Evolutionary conservation across 2,113 vertebrate species (phyloP).

Genomic region (Lanius ludovicianus): DNA sequence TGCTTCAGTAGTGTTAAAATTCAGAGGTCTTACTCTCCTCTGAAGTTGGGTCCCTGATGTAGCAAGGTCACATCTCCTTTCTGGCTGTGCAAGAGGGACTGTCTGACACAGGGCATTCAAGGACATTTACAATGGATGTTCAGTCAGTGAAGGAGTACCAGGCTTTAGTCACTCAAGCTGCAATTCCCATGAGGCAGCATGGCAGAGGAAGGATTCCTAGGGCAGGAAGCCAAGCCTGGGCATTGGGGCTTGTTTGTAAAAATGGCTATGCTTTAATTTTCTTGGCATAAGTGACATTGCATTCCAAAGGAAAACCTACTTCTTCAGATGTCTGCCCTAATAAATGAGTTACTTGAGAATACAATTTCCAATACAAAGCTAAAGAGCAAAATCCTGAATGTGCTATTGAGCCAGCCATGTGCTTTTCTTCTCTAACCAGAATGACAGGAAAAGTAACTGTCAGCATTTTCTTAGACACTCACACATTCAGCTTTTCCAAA

Average conservation of each 20-base stretch:
- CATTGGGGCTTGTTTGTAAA: not conserved
- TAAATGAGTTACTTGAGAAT: not conserved
- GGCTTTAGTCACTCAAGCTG: not conserved
- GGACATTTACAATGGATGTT: not conserved
- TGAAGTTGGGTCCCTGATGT: not conserved
- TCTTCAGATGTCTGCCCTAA: not conserved
- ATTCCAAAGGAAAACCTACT: not conserved
- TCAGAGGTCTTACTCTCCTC: not conserved
- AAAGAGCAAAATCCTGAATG: not conserved
- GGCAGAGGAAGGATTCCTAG: not conserved
- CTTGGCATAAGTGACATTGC: not conserved
- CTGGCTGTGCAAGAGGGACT: not conserved
- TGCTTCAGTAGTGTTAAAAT: not conserved
- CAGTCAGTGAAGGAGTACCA: not conserved
- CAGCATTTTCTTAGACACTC: slow-evolving; percentile 11
- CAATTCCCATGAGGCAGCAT: not conserved
- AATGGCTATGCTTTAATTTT: not conserved
- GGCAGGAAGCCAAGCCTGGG: not conserved
- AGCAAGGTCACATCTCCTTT: not conserved
- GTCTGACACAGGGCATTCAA: not conserved
- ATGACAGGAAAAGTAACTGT: not conserved
- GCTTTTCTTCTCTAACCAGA: not conserved
- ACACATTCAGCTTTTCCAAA: slow-evolving; percentile 19
- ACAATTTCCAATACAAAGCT: not conserved
- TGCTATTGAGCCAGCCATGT: not conserved